Base-by-base conservation (phyloP, 2,888 invertebrate species). In the Phyto melanocephala region DNA sequence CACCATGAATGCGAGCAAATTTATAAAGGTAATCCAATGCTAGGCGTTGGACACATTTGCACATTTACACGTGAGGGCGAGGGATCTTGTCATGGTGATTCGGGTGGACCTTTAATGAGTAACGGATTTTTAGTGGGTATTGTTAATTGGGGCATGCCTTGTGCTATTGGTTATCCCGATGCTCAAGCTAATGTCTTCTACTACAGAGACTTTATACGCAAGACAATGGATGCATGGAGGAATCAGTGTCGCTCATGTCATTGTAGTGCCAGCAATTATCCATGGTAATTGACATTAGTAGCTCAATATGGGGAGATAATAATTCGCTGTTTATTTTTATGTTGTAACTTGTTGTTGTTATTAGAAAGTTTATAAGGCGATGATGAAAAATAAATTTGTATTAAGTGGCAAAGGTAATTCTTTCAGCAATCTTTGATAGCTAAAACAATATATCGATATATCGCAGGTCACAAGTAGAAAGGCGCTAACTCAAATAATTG, bases 1-100 rank as follows among this genome's bases (percentile, higher is more conserved):
- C 67, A 87, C 91, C 91, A 13, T 88, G 92, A 52, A 90, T 93
- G 86, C 90, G 92, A 50, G 91, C 91, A 15, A 87, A 88, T 7
- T 83, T 91, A n/a, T 92, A 92, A 54, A 90, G 92, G 87, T 4
- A 11, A 11, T 33, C 3, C 17, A 15, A 88, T 88, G 0, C 92
- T 93, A 0, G 93, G 92, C 80, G 90, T 92, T 47, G 92, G 93
- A 0, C 93, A 94, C 82, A 90, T 94, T 8, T 94, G 94, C 84
- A 93, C 94, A 0, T 88, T 93, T 8, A 93, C 93, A 0, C 89
- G 91, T 28, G 84, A 88, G 0, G 93, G 93, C 0, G 90, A 92
- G 84, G 94, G 93, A 0, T 92, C 86, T 0, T 89, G 89, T 42
- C 86, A 88, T 72, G 89, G 89, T 2, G 90, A 90, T 75, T 90